These are phyloP conservation scores for Premnoplex brunnescens DNA, from an alignment of 2,797 vertebrate species.

Conservation along the genomic window DNA sequence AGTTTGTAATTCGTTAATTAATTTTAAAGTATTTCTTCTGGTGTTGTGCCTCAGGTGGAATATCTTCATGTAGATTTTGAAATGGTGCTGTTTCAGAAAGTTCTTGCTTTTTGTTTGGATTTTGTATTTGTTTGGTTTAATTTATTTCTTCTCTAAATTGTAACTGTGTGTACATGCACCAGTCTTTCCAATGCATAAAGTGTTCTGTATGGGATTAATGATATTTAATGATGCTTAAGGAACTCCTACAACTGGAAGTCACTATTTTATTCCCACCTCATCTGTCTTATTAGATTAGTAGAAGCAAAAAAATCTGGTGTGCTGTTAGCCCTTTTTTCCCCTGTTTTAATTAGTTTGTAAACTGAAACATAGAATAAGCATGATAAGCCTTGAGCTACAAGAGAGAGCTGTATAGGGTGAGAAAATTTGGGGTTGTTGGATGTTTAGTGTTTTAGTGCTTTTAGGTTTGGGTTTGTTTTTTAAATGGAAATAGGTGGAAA, in stretches of 20 bases:
- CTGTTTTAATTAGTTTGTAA: background rate
- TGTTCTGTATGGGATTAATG: background rate
- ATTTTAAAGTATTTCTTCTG: background rate
- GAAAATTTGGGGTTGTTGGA: background rate
- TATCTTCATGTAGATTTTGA: background rate
- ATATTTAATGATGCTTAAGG: background rate
- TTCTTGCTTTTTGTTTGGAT: accelerated
- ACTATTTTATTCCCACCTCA: background rate
- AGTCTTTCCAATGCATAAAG: background rate
- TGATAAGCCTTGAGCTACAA: background rate
- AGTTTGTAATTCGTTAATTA: accelerated
- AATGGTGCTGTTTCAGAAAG: background rate
- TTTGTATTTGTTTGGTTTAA: background rate
- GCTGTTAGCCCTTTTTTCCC: accelerated
- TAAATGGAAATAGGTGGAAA: background rate
- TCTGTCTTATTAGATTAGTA: background rate
- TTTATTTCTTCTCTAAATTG: accelerated
- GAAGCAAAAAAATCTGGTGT: background rate
- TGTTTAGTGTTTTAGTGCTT: background rate
- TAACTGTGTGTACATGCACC: accelerated
- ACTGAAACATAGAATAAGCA: background rate
- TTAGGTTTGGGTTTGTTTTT: background rate
- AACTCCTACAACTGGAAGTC: background rate
- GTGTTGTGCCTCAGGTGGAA: background rate
- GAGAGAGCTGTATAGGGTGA: background rate